Evolutionary conservation across 2,113 vertebrate species (phyloP).

Genomic region (Larimichthys crocea): DNA sequence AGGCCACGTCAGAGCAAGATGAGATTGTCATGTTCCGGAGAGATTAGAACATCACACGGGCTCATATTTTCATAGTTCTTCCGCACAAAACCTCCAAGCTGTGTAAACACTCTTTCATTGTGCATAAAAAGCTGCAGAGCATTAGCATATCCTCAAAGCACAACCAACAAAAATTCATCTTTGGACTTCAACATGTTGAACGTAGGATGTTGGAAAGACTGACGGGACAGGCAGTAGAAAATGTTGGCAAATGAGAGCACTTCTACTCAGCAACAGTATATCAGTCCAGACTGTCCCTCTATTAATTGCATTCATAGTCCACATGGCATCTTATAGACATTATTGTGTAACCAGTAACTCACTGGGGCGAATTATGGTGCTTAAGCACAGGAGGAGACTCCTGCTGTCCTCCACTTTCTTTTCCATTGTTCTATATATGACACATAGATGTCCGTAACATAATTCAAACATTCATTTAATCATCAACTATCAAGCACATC

Average conservation of each 20-base stretch:
- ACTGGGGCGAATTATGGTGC: slow-evolving; percentile 23
- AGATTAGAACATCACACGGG: slow-evolving; percentile 22
- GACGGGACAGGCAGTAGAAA: slow-evolving; percentile 56
- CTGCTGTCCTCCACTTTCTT: slow-evolving; percentile 11
- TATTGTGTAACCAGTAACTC: slow-evolving; percentile 49
- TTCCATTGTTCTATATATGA: slow-evolving; percentile 1
- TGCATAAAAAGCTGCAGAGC: slow-evolving; percentile 34
- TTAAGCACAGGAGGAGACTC: slow-evolving; percentile 26
- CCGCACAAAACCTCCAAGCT: slow-evolving; percentile 57
- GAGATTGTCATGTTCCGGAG: slow-evolving; percentile 55
- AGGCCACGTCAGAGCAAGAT: slow-evolving; percentile 55
- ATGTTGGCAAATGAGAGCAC: slow-evolving; percentile 61
- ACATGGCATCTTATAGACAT: slow-evolving; percentile 29
- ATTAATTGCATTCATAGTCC: slow-evolving; percentile 45
- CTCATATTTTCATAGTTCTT: slow-evolving; percentile 60
- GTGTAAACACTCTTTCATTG: slow-evolving; percentile 54
- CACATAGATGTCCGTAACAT: neutral
- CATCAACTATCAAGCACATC: slow-evolving; percentile 1
- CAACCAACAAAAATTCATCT: slow-evolving; percentile 42
- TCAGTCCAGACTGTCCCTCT: slow-evolving; percentile 59
- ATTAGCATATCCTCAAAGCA: slow-evolving; percentile 66
- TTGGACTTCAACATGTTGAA: slow-evolving; percentile 69
- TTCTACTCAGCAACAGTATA: slow-evolving; percentile 51
- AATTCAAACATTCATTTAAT: neutral
- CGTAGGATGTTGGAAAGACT: slow-evolving; percentile 72